Evolutionary conservation across 35 echinoderm and acorn worm species (phyloP), one percentile per base, ranked within the genome.

Genomic region (Chiridota heheva): DNA sequence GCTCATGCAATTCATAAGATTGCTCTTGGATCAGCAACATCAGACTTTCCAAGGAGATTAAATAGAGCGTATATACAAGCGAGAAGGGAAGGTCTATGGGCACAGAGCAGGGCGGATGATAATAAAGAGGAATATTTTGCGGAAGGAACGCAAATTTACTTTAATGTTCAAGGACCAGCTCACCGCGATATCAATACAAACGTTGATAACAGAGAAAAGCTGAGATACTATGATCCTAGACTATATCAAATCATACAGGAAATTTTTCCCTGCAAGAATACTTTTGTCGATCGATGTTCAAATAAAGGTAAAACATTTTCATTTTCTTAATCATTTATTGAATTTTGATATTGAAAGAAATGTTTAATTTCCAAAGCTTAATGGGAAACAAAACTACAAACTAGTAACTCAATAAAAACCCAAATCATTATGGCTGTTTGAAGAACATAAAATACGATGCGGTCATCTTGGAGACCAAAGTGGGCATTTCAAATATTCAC

Each of bases 121-220:
- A 87, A 60, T 17, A 31, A 64, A 1, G 84, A 87, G 16, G 56
- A 71, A 32, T 87, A 87, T 60, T 87, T 87, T 33, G 60, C 84
- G 4, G 84, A 87, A 46, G 84, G 84, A 7, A 63, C 67, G 7
- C 84, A 87, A 37, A 68, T 60, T 53, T 87, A 51, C 44, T 87
- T 87, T 69, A 17, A 79, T 30, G 81, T 70, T 0, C 84, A 87
- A 42, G 36, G 40, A 1, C 60, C 73, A 6, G 42, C 61, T 16
- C 47, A 46, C 15, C 36, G 43, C 1, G 62, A 61, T 5, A 36
- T 70, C n/a, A 62, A 87, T 7, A 87, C 77, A 15, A 47, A 77
- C 33, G 53, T 87, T 8, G 73, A 87, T 46, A 78, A 7, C 22
- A 36, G 73, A 20, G 16, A 29, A 1, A 76, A 87, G 35, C 61